Base-by-base conservation (phyloP, 2,797 vertebrate species). In the Pampus argenteus region DNA sequence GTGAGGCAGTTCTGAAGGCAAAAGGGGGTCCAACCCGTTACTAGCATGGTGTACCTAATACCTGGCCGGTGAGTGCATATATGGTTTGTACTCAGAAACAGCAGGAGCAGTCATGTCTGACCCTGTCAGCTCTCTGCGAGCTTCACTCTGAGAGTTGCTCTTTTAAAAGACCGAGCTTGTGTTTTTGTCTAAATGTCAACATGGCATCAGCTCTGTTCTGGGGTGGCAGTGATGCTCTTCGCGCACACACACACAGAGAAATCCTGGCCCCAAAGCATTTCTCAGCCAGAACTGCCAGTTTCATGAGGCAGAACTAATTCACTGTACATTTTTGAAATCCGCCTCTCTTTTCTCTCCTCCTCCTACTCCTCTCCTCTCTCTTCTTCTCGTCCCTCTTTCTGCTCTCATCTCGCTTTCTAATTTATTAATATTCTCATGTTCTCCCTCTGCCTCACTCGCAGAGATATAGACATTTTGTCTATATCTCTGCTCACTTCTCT, bases 301-400 rank as follows among this genome's bases (percentile, higher is more conserved):
- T 82, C 75, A 84, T 81, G 84, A 84, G 50, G 86, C 88, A 83
- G 83, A 89, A 85, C 89, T 83, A 86, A 88, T 88, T 87, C 84
- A 84, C 86, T 88, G 76, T 85, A 86, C 86, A 80, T 75, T 90
- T 84, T 75, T 73, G 76, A 65, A 81, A 73, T 82, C 71, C 38
- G 44, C 56, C 69, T 72, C 71, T 76, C 71, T 74, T 71, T 77
- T 83, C 69, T 87, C 61, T 69, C 44, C 25, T 74, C 74, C 31
- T 75, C 71, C 40, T 36, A 8, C 29, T 31, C 29, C 38, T 17
- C 15, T 63, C 57, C 9, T 18, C 50, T 59, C 66, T 23, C 48
- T 63, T 67, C 26, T 49, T 68, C 64, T 83, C 67, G 64, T 36
- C 42, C 62, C 22, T 74, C 84, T 70, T 70, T 72, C 77, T 71